Base-by-base conservation (phyloP, 2,113 vertebrate species). In the Oxygymnocypris stewartii region DNA sequence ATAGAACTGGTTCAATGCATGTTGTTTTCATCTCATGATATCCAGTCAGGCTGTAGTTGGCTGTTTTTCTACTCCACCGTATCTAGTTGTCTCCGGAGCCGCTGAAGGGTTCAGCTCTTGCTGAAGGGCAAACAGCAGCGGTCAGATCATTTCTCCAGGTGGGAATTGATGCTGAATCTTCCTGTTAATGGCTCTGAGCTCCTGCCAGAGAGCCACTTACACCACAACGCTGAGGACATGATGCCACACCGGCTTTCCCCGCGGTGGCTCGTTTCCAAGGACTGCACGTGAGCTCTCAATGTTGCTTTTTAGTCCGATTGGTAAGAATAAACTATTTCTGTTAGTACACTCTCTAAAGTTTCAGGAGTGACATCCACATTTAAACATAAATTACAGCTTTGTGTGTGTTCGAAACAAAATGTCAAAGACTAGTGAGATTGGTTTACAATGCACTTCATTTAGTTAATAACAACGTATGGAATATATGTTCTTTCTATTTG, bases 71-170 rank as follows among this genome's bases (percentile, higher is more conserved):
- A 0, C 18, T 74, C 40, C 71, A 12, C 71, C 10, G 71, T 44
- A 44, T 74, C 37, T 74, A 4, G 16, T 74, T 40, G 1, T 74
- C n/a, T 74, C 11, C 8, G 3, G 75, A 77, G 44, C 13, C 4
- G 13, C n/a, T 77, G 75, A 77, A 77, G 75, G 47, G 25, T 77
- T 77, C 25, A 77, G 12, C 51, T 77, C 51, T 37, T 10, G 77
- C 77, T 79, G 28, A 79, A 79, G 77, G 77, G 77, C 77, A 57
- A 59, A 23, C 28, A 79, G 77, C 51, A 79, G 77, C 51, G 77
- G 49, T 79, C 77, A 57, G 16, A 57, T 79, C 23, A 79, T 79
- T 79, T 57, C 51, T 57, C 49, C 77, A 79, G 77, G 77, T 59
- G 77, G 49, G 77, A 79, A 57, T 59, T 79, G 77, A 57, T 79